Evolutionary conservation across 2,888 invertebrate genomes (phyloP).

Genomic region (Athalia circularis): DNA sequence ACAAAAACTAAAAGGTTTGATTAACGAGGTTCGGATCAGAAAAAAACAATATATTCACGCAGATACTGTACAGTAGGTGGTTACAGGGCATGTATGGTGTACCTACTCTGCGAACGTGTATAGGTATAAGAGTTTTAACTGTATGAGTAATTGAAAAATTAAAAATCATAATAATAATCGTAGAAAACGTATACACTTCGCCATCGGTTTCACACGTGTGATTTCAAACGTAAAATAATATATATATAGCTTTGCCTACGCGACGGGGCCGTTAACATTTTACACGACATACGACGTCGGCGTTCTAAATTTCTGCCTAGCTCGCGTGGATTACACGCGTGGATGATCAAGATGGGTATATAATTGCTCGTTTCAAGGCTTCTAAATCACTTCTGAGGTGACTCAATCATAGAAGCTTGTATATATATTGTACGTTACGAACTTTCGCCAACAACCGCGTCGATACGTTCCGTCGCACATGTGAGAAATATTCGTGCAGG

Average conservation of each 20-base stretch:
- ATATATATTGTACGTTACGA: neutral
- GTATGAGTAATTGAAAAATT: too few relatives aligned
- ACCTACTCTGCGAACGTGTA: too few relatives aligned
- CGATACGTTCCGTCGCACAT: neutral
- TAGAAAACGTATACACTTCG: neutral
- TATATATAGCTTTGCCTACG: neutral
- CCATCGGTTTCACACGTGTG: neutral
- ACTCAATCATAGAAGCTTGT: constrained; percentile 13
- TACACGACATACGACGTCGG: neutral
- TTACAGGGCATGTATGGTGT: too few relatives aligned
- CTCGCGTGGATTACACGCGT: constrained; percentile 8
- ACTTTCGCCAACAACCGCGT: constrained; percentile 12
- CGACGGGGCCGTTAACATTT: neutral
- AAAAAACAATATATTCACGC: neutral
- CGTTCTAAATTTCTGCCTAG: neutral
- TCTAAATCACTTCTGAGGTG: constrained; percentile 22
- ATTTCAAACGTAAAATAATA: constrained; percentile 19
- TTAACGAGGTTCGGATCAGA: constrained; percentile 15
- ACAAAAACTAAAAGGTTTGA: neutral
- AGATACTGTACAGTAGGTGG: neutral
- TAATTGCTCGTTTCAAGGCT: constrained; percentile 35
- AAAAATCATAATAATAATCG: constrained; percentile 1
- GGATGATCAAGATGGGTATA: constrained; percentile 29
- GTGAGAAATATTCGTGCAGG: too few relatives aligned
- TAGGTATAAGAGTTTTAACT: too few relatives aligned